These are phyloP conservation scores for Hymenochirus boettgeri DNA, from an alignment of 2,113 vertebrate species.

Conservation along the genomic window DNA sequence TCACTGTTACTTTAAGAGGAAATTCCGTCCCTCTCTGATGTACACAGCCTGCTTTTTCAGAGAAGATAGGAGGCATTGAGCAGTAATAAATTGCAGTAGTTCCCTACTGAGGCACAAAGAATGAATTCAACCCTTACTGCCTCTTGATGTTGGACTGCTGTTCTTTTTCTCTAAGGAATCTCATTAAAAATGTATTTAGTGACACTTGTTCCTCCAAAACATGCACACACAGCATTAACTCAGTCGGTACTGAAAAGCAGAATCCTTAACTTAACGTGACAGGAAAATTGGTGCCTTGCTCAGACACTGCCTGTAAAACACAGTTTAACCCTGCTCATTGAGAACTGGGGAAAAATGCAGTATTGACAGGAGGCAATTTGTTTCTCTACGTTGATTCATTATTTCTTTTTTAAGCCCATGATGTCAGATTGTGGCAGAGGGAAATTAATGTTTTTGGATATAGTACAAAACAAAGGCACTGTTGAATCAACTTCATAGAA, in stretches of 20 bases:
- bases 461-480: conserved; percentile 17
- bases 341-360: not conserved
- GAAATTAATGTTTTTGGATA: conserved; percentile 7
- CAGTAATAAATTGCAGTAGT: conserved; percentile 2
- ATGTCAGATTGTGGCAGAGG: not conserved
- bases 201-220: conserved; percentile 15
- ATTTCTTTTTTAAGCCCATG: not conserved
- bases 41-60: not conserved
- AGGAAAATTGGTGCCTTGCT: conserved; percentile 3
- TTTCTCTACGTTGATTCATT: not conserved
- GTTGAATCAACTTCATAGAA: not conserved
- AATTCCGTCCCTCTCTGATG: not conserved
- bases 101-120: conserved; percentile 34
- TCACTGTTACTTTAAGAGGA: not conserved
- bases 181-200: conserved; percentile 24
- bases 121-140: conserved; percentile 33
- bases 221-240: conserved; percentile 11
- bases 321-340: not conserved
- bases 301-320: conserved; percentile 3
- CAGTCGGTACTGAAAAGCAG: conserved; percentile 11
- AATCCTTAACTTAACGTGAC: conserved; percentile 23
- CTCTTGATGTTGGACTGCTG: conserved; percentile 32
- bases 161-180: conserved; percentile 21
- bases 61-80: not conserved
- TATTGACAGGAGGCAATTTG: not conserved